Base-by-base conservation (phyloP, 2,888 invertebrate genomes). In the Trachelus tabidus region DNA sequence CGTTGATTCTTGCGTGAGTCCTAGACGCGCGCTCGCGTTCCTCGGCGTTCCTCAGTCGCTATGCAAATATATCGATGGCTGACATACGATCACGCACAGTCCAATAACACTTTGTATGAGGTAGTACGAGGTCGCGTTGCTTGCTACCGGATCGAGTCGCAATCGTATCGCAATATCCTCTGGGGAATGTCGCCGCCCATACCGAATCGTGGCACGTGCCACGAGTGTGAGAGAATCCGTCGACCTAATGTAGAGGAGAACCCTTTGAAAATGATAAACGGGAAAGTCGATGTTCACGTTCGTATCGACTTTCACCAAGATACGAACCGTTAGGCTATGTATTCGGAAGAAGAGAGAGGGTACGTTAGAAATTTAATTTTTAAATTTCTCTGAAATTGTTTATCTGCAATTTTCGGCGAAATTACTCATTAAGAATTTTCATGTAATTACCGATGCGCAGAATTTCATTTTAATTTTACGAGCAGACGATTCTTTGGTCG, bases 91-190 rank as follows among this genome's bases (percentile, higher is more conserved):
- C 56, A 56, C 56, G 56, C 56, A 56, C 56, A 56, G 23, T 15
- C 56, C 56, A 23, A 56, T 56, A 23, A 23, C 56, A 23, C 23
- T 23, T 56, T 23, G 56, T 9, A 56, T 56, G 2, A 56, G 56
- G 56, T 9, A 23, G 56, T 23, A 56, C 56, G 9, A 56, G 56
- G 56, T 56, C 23, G 56, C 56, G 56, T 30, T 75, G 34, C 30
- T 35, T 23, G 31, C 68, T 33, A 30, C 77, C 74, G 69, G 68
- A 77, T 77, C 77, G 73, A 68, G 77, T 35, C 33, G 68, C 68
- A 76, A 40, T 68, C n/a, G n/a, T 73, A 77, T 77, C 77, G 73
- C 77, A 77, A 77, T 77, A 74, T 77, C 77, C 77, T 77, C 73
- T 77, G 23, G 68, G 35, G 77, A 31, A 74, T 68, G 69, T 68